Conservation (phyloP, 2,797 vertebrate genomes). For the Hapalemur alaotrensis region DNA sequence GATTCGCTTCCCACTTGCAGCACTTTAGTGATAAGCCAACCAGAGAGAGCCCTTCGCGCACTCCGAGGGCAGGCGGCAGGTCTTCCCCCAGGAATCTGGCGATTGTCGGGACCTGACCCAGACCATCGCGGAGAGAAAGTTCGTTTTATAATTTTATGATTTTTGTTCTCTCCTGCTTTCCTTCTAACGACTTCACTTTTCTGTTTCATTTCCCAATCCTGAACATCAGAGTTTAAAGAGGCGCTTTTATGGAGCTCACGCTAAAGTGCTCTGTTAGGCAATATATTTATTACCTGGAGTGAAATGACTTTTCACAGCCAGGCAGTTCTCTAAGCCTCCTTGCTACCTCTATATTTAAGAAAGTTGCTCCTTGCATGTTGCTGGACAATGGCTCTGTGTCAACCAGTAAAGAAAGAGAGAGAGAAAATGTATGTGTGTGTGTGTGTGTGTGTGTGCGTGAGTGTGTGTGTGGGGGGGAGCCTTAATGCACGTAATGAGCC, state of each 20-base stretch:
- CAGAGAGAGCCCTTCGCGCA: not conserved
- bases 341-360: not conserved
- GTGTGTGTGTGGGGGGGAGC: not conserved
- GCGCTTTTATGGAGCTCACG: slow-evolving; percentile 48
- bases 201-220: slow-evolving; percentile 54
- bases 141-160: slow-evolving; percentile 60
- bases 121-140: slow-evolving; percentile 12
- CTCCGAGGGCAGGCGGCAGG: not conserved
- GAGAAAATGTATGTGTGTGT: not conserved
- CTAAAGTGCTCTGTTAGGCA: slow-evolving; percentile 50
- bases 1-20: not conserved
- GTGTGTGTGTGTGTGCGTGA: not conserved
- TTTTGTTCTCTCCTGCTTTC: not conserved
- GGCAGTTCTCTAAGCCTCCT: not conserved
- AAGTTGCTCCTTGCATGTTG: not conserved
- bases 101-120: not conserved
- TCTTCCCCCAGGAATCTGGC: not conserved
- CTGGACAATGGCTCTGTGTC: not conserved
- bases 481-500: slow-evolving; percentile 46
- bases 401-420: not conserved
- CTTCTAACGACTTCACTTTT: slow-evolving; percentile 12
- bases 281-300: slow-evolving; percentile 63
- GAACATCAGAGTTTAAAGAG: not conserved
- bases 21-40: not conserved
- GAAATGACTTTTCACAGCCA: slow-evolving; percentile 71